A percentile compares a stretch with the other conserved stretches of the same genome.
Evolutionary conservation across 2,888 invertebrate species (phyloP).

Genomic region (Mimachlamys varia): DNA sequence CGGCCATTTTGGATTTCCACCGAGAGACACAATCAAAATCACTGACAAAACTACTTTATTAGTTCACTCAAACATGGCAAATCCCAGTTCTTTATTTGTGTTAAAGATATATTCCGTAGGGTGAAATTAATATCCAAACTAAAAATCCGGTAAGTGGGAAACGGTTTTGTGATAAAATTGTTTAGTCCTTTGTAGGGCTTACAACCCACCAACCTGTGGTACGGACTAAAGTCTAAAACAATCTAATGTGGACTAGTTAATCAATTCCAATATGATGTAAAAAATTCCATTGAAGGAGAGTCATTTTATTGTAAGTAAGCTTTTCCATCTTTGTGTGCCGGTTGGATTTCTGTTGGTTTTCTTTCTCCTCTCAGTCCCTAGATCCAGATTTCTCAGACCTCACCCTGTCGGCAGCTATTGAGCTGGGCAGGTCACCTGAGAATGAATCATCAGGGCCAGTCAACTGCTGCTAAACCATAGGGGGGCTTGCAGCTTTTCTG

Average conservation of each 20-base stretch:
- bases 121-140: conserved; percentile 31
- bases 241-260: not conserved
- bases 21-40: not conserved
- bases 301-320: conserved; percentile 37
- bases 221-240: not conserved
- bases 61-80: not conserved
- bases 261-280: conserved; percentile 37
- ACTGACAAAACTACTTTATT: conserved; percentile 24
- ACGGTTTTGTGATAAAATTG: not conserved
- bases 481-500: conserved; percentile 36
- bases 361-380: conserved; percentile 29
- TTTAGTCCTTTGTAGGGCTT: conserved; percentile 17
- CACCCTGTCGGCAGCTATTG: conserved; percentile 42
- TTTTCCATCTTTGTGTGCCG: not conserved
- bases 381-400: conserved; percentile 36
- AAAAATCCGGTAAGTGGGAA: conserved; percentile 31
- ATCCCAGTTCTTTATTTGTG: conserved; percentile 12
- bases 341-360: conserved; percentile 14
- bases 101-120: conserved; percentile 13
- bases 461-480: conserved; percentile 32
- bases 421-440: conserved; percentile 52
- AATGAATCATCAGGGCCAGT: conserved; percentile 54
- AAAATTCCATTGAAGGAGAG: conserved; percentile 38
- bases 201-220: not conserved
- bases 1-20: conserved; percentile 32